Evolutionary conservation across 1,140 invertebrate genomes (phyloP).

Genomic region (Heterodera carotae): DNA sequence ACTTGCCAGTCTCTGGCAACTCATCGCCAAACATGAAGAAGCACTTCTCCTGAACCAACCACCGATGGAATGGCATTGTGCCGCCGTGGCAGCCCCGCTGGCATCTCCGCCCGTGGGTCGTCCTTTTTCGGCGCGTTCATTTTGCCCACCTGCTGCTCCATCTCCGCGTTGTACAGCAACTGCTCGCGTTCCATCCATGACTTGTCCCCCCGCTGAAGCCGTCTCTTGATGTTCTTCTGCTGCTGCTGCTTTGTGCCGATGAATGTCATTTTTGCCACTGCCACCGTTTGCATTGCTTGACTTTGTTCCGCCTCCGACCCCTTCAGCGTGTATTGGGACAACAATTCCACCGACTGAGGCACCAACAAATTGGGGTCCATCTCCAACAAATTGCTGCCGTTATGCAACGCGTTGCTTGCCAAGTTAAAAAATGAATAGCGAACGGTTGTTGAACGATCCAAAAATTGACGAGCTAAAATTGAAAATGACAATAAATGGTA

Average conservation of each 20-base stretch:
- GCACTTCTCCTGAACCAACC: constrained; percentile 2
- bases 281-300: constrained; percentile 6
- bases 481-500: not conserved
- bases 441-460: constrained; percentile 1
- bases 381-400: not conserved
- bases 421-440: not conserved
- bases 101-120: no score
- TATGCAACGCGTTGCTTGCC: not conserved
- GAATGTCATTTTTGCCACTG: not conserved
- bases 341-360: not conserved
- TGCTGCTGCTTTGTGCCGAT: not conserved
- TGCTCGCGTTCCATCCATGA: not conserved
- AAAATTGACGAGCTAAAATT: not conserved
- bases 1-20: not conserved
- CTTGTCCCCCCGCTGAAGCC: not conserved
- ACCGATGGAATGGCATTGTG: no score
- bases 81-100: no score
- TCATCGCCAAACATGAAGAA: constrained; percentile 6
- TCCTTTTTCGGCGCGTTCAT: no score
- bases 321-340: constrained; percentile 10
- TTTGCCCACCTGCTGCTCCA: not conserved
- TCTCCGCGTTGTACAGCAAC: not conserved
- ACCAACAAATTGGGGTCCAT: not conserved
- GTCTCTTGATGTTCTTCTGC: not conserved
- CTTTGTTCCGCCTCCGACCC: constrained; percentile 16